Percentiles rank a stretch among this genome's conserved stretches.
Conservation (phyloP, 2,888 invertebrate species). For the Anarsia innoxiella region DNA sequence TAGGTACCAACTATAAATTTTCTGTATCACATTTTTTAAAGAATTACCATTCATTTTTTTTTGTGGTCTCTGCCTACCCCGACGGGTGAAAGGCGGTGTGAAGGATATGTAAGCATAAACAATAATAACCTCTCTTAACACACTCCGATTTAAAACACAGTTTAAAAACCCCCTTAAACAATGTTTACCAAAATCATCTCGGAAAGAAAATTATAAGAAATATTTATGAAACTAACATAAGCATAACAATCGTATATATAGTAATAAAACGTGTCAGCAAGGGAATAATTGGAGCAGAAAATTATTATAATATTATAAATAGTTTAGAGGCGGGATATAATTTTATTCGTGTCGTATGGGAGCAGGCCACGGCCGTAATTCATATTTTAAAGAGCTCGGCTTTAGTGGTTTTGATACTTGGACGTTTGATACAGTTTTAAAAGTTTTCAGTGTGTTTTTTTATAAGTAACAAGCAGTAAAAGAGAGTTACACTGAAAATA, state of each 20-base stretch:
- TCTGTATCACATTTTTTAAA: too few relatives aligned
- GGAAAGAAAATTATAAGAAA: constrained; percentile 43
- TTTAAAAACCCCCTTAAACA: constrained; percentile 27
- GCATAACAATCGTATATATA: constrained; percentile 66
- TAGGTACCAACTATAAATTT: too few relatives aligned
- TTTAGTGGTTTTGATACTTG: constrained; percentile 44
- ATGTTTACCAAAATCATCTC: constrained; percentile 56
- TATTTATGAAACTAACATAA: constrained; percentile 45
- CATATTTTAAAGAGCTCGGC: constrained; percentile 46
- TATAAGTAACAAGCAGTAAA: too few relatives aligned
- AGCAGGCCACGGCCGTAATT: constrained; percentile 59
- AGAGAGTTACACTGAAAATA: too few relatives aligned
- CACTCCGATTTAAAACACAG: too few relatives aligned
- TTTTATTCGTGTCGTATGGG: constrained; percentile 59
- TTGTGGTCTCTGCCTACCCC: too few relatives aligned
- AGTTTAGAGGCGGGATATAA: constrained; percentile 63
- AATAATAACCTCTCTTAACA: too few relatives aligned
- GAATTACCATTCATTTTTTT: too few relatives aligned
- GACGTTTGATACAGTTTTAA: too few relatives aligned
- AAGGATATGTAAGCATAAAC: too few relatives aligned
- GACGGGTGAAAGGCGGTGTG: too few relatives aligned
- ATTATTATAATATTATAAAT: constrained; percentile 73
- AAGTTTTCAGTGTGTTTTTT: too few relatives aligned
- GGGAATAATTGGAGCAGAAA: constrained; percentile 68
- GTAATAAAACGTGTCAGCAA: constrained; percentile 67